phyloP scores from a whole-genome alignment of 2,888 invertebrate species.

The Tiliacea aurago region DNA sequence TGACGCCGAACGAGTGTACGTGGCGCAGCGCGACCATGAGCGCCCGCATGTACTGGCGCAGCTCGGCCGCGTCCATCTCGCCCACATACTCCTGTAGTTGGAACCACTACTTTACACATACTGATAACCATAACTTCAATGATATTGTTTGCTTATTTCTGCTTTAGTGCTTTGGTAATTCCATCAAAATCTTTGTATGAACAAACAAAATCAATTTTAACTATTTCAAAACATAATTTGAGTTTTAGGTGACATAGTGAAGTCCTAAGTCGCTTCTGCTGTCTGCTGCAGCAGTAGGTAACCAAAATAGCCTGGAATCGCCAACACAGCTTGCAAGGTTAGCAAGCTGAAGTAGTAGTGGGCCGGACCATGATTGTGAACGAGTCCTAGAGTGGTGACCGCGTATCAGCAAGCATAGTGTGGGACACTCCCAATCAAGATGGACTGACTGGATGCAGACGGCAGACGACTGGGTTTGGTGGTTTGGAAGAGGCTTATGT shows the following conservation, averaged over 20 bases:
- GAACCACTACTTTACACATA: not conserved
- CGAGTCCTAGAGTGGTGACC: not conserved
- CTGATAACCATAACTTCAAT: not conserved
- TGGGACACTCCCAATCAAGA: not conserved
- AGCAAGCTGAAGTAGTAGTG: not conserved
- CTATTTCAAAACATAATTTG: not conserved
- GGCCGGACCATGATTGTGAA: not conserved
- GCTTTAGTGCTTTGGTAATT: not conserved
- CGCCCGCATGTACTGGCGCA: conserved; percentile 95
- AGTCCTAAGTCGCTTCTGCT: not conserved
- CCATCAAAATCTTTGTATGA: not conserved
- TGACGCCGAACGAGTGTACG: conserved; percentile 96
- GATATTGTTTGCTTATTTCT: conserved; percentile 3
- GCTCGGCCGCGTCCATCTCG: conserved; percentile 93
- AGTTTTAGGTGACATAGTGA: not conserved
- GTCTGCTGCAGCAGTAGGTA: not conserved
- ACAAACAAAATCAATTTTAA: not conserved
- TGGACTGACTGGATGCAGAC: not conserved
- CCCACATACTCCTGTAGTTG: conserved; percentile 93
- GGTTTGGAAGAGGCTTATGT: not conserved
- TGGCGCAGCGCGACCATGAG: conserved; percentile 94
- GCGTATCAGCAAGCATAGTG: not conserved
- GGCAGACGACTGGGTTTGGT: not conserved
- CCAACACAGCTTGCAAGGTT: not conserved
- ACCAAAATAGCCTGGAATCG: not conserved